These are phyloP conservation scores for Micromesistius poutassou DNA, from an alignment of 2,797 vertebrate genomes.

Conservation along the genomic window DNA sequence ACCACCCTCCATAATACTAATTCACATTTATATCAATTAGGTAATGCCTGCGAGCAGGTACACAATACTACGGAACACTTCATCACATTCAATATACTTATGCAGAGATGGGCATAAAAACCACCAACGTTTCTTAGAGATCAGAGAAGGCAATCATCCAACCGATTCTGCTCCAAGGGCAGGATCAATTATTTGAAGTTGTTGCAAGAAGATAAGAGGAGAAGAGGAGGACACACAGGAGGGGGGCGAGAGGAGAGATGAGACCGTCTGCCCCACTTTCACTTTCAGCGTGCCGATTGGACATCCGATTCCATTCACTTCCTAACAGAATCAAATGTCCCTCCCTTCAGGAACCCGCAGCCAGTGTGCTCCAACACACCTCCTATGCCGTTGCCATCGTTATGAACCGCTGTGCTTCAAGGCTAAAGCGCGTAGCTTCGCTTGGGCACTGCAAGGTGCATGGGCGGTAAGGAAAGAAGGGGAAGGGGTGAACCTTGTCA, in stretches of 20 bases:
- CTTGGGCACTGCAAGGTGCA: conserved; percentile 32
- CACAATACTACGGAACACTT: not conserved
- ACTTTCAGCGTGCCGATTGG: not conserved
- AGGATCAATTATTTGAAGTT: not conserved
- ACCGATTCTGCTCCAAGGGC: not conserved
- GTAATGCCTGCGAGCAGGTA: not conserved
- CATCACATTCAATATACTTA: not conserved
- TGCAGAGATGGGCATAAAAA: not conserved
- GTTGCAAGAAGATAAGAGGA: conserved; percentile 9
- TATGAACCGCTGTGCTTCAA: conserved; percentile 16
- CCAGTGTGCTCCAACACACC: not conserved
- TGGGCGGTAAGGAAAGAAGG: conserved; percentile 26
- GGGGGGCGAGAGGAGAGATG: conserved; percentile 20
- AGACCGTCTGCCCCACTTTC: conserved; percentile 19
- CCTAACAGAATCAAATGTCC: conserved; percentile 3
- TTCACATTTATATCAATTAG: not conserved
- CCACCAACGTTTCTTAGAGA: not conserved
- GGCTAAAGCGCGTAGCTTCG: conserved; percentile 13
- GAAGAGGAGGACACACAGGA: conserved; percentile 9
- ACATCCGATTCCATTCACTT: not conserved
- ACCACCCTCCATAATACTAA: not conserved
- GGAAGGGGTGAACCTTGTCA: not conserved
- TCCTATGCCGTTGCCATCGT: not conserved
- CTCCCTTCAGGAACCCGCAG: conserved; percentile 9
- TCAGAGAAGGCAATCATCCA: not conserved